A percentile compares a stretch with the other conserved stretches of the same genome.
Conservation (phyloP, 2,113 vertebrate species). For the Potamarius usumacintae region DNA sequence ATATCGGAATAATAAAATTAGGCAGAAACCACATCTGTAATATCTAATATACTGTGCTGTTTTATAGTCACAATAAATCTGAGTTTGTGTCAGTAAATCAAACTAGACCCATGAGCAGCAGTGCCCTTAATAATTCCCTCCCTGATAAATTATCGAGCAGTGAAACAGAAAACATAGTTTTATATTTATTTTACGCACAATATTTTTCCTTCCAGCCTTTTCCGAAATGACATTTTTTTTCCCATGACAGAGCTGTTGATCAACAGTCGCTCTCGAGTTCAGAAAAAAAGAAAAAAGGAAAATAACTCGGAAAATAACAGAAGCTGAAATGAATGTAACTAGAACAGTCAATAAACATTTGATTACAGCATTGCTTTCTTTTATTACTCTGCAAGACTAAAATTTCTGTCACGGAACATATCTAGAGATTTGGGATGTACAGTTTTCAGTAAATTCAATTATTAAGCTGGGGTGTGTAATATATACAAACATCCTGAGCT, state of each 20-base stretch:
- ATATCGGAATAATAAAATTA: not conserved
- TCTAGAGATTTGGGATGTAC: not conserved
- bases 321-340: not conserved
- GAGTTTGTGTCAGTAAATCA: slow-evolving; percentile 41
- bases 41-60: not conserved
- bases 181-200: not conserved
- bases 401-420: not conserved
- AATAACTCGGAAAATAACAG: slow-evolving; percentile 3
- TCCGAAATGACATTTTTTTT: slow-evolving; percentile 51
- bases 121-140: slow-evolving; percentile 13
- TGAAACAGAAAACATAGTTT: not conserved
- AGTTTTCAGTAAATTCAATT: not conserved
- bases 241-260: slow-evolving; percentile 47
- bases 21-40: not conserved
- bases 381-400: not conserved
- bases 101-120: slow-evolving; percentile 24
- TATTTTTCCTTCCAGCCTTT: not conserved
- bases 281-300: slow-evolving; percentile 15
- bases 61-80: slow-evolving; percentile 43
- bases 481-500: not conserved
- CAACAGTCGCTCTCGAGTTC: slow-evolving; percentile 43
- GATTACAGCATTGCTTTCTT: not conserved
- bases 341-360: not conserved
- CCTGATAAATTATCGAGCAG: not conserved
- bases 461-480: not conserved